Base-by-base conservation (phyloP, 1,140 invertebrate genomes). In the Coelopa frigida region DNA sequence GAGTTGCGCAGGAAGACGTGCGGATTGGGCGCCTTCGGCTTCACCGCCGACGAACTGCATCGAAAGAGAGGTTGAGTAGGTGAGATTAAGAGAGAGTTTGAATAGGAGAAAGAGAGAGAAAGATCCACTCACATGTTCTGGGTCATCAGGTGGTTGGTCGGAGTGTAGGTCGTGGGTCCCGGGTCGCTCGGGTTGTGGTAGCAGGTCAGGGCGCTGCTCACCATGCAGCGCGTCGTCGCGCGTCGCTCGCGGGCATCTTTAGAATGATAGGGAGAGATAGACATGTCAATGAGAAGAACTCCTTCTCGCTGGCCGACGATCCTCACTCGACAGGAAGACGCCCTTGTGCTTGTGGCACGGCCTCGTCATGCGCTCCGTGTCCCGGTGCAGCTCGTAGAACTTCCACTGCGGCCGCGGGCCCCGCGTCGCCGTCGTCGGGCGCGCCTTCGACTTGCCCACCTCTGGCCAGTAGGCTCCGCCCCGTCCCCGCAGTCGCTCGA, bases 171-270 rank as follows among this genome's bases (percentile, higher is more conserved):
- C 8, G 31, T 42, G 8, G 62, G 56, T 0, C 58, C 62, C 1
- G 62, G 56, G 1, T 61, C 56, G 0, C 3, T 10, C 12, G 62
- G 62, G 52, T 62, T 32, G 1, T 48, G 62, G 37, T 51, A 66
- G 17, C 56, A 61, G 2, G 38, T 43, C 0, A 33, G 18, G 5
- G 44, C 14, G 23, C 51, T 44, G 2, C 22, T 33, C 11, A 53
- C 41, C 62, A 66, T 66, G 0, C n/a, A 18, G 8, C 58, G 59
- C 0, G 49, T 27, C 0, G 53, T 51, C 0, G 59, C 49, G 0
- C 53, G 54, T 11, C 37, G 56, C 7, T 61, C 53, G 0, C 62
- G 57, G 1, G 62, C 62, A 61, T 66, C 62, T 66, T 18, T 27
- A 35, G 35, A 31, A 12, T n/a, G n/a, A n/a, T n/a, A n/a, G n/a